Conservation (phyloP, 2,113 vertebrate genomes). For the Pelvicachromis taeniatus region DNA sequence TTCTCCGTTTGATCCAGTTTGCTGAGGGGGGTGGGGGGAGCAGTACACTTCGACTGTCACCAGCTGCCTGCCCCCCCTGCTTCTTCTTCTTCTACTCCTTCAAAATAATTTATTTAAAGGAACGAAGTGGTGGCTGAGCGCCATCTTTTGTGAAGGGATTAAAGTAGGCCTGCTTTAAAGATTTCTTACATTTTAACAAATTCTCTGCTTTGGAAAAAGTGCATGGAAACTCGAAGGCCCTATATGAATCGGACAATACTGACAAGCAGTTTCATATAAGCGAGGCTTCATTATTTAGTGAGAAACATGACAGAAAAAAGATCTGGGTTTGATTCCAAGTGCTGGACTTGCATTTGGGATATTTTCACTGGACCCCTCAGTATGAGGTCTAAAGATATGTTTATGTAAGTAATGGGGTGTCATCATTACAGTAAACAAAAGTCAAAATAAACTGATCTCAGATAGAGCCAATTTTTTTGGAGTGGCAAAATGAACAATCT, state of each 20-base stretch:
- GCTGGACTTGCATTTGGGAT: not conserved
- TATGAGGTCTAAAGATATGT: not conserved
- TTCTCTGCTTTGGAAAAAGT: not conserved
- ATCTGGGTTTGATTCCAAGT: not conserved
- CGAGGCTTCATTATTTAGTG: not conserved
- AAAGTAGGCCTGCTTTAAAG: not conserved
- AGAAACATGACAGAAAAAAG: not conserved
- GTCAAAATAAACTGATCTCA: not conserved
- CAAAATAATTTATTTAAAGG: not conserved
- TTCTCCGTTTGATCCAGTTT: conserved; percentile 12
- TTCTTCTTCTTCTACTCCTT: not conserved
- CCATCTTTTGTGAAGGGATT: not conserved
- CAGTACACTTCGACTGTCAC: conserved; percentile 47
- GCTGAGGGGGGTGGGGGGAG: not conserved
- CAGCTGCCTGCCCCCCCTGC: conserved; percentile 2
- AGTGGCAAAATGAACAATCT: not conserved
- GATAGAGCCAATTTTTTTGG: not conserved
- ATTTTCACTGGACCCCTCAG: not conserved
- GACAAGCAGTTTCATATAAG: not conserved
- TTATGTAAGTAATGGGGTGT: not conserved
- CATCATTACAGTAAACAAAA: not conserved
- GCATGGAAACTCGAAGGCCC: not conserved
- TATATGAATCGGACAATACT: not conserved
- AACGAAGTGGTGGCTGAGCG: not conserved
- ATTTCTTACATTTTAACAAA: not conserved